These are phyloP conservation scores for Harlomillsia oculata DNA, from an alignment of 1,140 invertebrate genomes.

Conservation along the genomic window DNA sequence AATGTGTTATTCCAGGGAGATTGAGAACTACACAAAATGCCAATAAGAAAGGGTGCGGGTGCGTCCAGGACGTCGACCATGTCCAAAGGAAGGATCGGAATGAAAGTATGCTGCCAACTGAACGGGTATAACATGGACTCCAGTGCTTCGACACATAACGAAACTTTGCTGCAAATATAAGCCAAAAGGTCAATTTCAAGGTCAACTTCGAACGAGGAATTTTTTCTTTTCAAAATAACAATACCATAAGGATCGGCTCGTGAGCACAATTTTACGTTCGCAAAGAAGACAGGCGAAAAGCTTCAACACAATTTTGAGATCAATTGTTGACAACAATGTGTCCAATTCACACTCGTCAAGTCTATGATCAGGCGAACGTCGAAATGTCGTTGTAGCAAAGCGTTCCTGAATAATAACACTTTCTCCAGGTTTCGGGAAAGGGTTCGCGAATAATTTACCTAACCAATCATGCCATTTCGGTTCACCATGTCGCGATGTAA, in stretches of 20 bases:
- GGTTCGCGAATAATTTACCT: constrained; percentile 49
- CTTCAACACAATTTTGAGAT: constrained; percentile 53
- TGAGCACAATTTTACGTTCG: constrained; percentile 62
- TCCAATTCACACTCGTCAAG: constrained; percentile 54
- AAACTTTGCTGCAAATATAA: constrained; percentile 57
- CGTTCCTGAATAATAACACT: constrained; percentile 18
- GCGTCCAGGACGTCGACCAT: constrained; percentile 60
- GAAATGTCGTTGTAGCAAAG: constrained; percentile 35
- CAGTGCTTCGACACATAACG: constrained; percentile 61
- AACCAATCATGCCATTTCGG: constrained; percentile 49
- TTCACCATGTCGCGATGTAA: constrained; percentile 55
- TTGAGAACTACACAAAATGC: constrained; percentile 48
- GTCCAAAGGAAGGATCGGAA: constrained; percentile 58
- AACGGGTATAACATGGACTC: constrained; percentile 65
- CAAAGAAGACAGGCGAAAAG: constrained; percentile 61
- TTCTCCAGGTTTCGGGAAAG: constrained; percentile 50
- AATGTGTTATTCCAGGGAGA: constrained; percentile 37
- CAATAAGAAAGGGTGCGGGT: constrained; percentile 64
- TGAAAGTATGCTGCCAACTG: constrained; percentile 66
- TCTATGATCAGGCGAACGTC: constrained; percentile 51
- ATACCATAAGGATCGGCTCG: constrained; percentile 57
- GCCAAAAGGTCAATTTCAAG: no score
- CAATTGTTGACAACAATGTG: constrained; percentile 51
- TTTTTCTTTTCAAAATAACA: no score
- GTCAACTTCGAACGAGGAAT: constrained; percentile 38